Evolutionary conservation across 1,140 invertebrate species (phyloP).

Genomic region (Brachionus paranguensis): DNA sequence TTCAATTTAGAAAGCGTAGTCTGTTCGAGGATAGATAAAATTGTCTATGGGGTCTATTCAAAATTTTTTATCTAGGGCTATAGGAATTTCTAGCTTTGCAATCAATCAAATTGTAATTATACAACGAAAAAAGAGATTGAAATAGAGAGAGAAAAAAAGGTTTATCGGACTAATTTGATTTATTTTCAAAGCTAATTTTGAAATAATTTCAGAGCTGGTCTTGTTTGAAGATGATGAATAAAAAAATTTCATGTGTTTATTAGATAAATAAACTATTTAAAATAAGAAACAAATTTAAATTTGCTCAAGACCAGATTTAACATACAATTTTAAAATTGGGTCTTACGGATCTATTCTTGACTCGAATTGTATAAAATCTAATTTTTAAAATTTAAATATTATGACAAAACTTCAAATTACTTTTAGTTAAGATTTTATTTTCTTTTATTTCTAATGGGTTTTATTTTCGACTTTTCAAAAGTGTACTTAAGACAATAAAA

Average conservation of each 20-base stretch:
- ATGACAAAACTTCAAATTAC: background rate
- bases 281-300: background rate
- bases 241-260: background rate
- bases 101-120: constrained; percentile 26
- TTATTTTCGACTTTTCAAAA: background rate
- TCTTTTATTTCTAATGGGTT: background rate
- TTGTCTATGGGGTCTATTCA: background rate
- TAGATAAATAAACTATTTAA: constrained; percentile 5
- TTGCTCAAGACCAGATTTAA: background rate
- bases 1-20: background rate
- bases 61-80: background rate
- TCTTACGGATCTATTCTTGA: background rate
- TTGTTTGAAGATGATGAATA: background rate
- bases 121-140: background rate
- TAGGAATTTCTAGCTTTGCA: constrained; percentile 2
- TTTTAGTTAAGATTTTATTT: background rate
- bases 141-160: background rate
- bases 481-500: background rate
- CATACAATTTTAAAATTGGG: background rate
- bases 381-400: background rate
- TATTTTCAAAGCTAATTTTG: constrained; percentile 7
- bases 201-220: background rate
- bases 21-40: background rate
- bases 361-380: background rate
- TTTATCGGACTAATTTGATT: constrained; percentile 18